Percentiles rank a stretch among this genome's conserved stretches.
Evolutionary conservation across 1,140 invertebrate genomes (phyloP).

Genomic region (Caenorhabditis inopinata): DNA sequence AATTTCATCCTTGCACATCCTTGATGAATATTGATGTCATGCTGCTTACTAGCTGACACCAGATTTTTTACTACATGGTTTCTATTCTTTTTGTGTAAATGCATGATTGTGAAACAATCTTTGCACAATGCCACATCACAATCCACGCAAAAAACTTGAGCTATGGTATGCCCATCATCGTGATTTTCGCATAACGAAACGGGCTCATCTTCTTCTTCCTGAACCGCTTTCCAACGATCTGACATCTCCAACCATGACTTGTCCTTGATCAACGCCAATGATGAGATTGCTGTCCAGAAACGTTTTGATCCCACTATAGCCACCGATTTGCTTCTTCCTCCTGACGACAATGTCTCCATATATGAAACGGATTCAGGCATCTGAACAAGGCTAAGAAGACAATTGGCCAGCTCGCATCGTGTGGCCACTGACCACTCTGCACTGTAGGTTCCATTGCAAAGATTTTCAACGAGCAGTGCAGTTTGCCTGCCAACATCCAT

Average conservation of each 20-base stretch:
- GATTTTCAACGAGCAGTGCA: slow-evolving; percentile 38
- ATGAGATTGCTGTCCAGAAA: slow-evolving; percentile 84
- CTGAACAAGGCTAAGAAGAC: slow-evolving; percentile 33
- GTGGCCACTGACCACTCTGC: slow-evolving; percentile 77
- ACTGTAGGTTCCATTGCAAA: slow-evolving; percentile 44
- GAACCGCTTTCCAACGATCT: slow-evolving; percentile 74
- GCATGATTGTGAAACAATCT: slow-evolving; percentile 90
- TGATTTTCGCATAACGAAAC: slow-evolving; percentile 84
- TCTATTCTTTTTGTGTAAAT: slow-evolving; percentile 81
- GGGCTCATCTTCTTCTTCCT: slow-evolving; percentile 56
- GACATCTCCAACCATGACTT: slow-evolving; percentile 69
- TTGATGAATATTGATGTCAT: slow-evolving; percentile 62
- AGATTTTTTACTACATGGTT: slow-evolving; percentile 53
- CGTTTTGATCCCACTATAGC: slow-evolving; percentile 80
- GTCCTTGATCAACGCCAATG: slow-evolving; percentile 76
- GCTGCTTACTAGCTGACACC: slow-evolving; percentile 43
- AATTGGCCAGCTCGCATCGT: slow-evolving; percentile 83
- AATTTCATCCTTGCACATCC: slow-evolving; percentile 61
- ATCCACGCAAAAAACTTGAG: slow-evolving; percentile 83
- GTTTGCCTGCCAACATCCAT: slow-evolving; percentile 55
- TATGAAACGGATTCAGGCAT: slow-evolving; percentile 15
- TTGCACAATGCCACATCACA: slow-evolving; percentile 81
- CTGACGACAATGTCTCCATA: slow-evolving; percentile 8
- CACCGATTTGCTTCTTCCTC: slow-evolving; percentile 69
- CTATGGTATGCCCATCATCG: slow-evolving; percentile 89